These are phyloP conservation scores for Harmothoe impar DNA, from an alignment of 2,888 invertebrate species.

Conservation along the genomic window DNA sequence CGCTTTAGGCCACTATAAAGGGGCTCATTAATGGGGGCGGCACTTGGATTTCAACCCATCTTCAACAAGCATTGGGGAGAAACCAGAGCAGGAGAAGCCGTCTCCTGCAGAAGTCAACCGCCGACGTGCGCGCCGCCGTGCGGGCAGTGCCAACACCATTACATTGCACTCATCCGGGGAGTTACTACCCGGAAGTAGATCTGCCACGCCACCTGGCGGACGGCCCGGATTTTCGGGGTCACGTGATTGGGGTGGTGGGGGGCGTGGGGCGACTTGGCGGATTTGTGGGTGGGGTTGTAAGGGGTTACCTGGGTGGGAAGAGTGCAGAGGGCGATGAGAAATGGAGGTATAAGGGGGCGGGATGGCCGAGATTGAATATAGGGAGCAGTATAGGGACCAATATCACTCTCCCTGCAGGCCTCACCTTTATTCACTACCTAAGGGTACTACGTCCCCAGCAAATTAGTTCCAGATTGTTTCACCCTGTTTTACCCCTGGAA, in stretches of 20 bases:
- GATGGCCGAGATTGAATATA: background rate
- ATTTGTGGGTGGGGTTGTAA: background rate
- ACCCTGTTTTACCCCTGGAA: too few relatives aligned
- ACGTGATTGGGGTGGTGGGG: background rate
- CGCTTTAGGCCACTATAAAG: too few relatives aligned
- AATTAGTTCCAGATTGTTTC: too few relatives aligned
- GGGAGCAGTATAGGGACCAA: too few relatives aligned
- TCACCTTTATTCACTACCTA: too few relatives aligned
- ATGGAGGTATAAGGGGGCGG: background rate
- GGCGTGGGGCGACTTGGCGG: background rate
- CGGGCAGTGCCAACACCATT: background rate
- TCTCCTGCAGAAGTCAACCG: too few relatives aligned
- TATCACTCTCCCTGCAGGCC: too few relatives aligned
- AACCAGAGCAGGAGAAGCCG: too few relatives aligned
- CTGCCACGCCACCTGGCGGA: conserved; percentile 25
- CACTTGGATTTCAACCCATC: too few relatives aligned
- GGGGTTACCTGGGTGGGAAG: background rate
- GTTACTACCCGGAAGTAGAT: conserved; percentile 13
- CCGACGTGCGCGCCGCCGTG: background rate
- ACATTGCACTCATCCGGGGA: conserved; percentile 31
- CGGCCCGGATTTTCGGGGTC: background rate
- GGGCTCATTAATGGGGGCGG: too few relatives aligned
- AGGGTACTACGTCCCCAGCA: too few relatives aligned
- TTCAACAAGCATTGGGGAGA: too few relatives aligned
- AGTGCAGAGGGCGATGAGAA: background rate